Evolutionary conservation across 2,797 vertebrate species (phyloP), one percentile per base, ranked within the genome.

Genomic region (Chrysocyon brachyurus): DNA sequence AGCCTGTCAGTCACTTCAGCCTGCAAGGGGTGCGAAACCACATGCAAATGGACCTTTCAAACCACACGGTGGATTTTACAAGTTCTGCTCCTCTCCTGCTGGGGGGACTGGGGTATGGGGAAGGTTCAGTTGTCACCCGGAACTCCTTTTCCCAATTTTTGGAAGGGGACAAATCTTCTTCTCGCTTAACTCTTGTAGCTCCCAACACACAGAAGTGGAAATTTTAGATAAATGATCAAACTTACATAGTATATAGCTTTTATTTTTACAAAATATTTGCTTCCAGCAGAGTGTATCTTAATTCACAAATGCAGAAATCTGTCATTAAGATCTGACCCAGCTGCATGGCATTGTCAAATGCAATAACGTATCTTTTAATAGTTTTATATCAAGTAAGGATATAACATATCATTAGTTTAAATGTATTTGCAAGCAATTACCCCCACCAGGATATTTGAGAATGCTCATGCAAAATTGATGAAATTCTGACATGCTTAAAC

Each of bases 401-500:
- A 99, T 99, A 99, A 99, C 98, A 98, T 99, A 99, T 99, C 99
- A 99, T 99, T 99, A 99, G 99, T 99, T 99, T 99, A 99, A 99
- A 99, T 99, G 99, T 99, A 99, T 99, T 99, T 99, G 99, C 98
- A 98, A 99, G 99, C 99, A 99, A 99, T 99, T 99, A 99, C 99
- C 99, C 98, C 99, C 99, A 99, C 98, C 98, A 99, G 99, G 98
- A 99, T 99, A 99, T 99, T 99, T 99, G 99, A 98, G 98, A 99
- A 98, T 97, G 98, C 98, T 98, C 98, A 99, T 99, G 98, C 98
- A 99, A 99, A 99, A 99, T 98, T 99, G 99, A 99, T 99, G 99
- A 99, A 99, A 99, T 98, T 98, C 98, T 99, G 99, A 99, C 99
- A 98, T 98, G 98, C 98, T 99, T 99, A 99, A 99, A 98, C 98